Evolutionary conservation across 64 coral and sea anemone species (phyloP), one percentile per base, ranked within the genome.

Genomic region (Catalaphyllia jardinei): DNA sequence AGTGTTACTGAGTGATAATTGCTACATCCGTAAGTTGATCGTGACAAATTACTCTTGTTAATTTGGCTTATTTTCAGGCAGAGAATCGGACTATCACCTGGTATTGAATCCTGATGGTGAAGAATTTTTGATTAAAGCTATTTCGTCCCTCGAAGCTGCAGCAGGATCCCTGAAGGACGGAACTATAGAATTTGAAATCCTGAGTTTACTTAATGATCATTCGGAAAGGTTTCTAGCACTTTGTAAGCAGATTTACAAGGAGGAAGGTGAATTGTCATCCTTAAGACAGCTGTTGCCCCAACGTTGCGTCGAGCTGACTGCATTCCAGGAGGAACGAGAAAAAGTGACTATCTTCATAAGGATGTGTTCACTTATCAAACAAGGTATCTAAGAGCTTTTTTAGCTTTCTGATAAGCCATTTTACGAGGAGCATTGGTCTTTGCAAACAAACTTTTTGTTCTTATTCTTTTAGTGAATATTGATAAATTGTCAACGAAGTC

Each of bases 121-220:
- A 51, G 81, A 71, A 31, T 71, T 78, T 78, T 76, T 92, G 49
- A 65, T 92, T 19, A 16, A 76, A 14, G 90, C 90, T 16, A 30
- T 67, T 2, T 86, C 90, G 17, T 52, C 73, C 24, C 74, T 92
- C 72, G 74, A 87, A 79, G 82, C 82, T 38, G 77, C 86, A 14
- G 74, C 65, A 12, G 90, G 14, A 25, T 30, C 24, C 29, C 24
- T 92, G 61, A 92, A 79, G 28, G 71, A 71, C 17, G 74, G 90
- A 79, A 10, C 74, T 39, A 73, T 87, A n/a, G 77, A 92, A 77
- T 69, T 31, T 79, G 67, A 78, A 33, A 72, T 29, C 22, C 31
- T 92, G 42, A 16, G 4, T 18, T 10, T 92, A 77, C 60, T 92
- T 12, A 60, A 22, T 18, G 74, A 79, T 17, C 50, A 92, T 27